Evolutionary conservation across 64 coral and sea anemone genomes (phyloP), one percentile per base, ranked within the genome.

Genomic region (Pocillopora verrucosa): DNA sequence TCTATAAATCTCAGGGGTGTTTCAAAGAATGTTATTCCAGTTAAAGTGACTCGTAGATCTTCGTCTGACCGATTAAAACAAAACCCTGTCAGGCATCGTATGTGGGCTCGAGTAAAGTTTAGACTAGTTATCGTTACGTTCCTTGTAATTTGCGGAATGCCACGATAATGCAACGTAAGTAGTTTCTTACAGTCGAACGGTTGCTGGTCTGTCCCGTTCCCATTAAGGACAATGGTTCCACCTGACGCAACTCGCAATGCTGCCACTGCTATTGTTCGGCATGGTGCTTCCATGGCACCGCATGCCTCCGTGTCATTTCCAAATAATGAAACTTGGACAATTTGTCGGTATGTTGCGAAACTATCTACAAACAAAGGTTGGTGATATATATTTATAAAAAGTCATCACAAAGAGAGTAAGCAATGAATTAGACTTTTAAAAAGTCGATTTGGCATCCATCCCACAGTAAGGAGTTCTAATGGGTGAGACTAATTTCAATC

Each of bases 231-330:
- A 85, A 85, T 25, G 5, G 0, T 3, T 34, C 65, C 82, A 35
- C 62, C 82, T 11, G 61, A 37, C 11, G 26, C 25, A 38, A 72
- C 60, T 11, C 5, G 61, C 1, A 14, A 4, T 68, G 68, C 61
- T 6, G 82, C 82, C 61, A 13, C 38, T 38, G 37, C 35, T 85
- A 85, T 85, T 41, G 82, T 85, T 4, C 61, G 82, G 67, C 82
- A 85, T 56, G 82, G 82, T 20, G 56, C 17, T 16, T 34, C 10
- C 1, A 17, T 36, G 34, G 62, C 7, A 14, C 82, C 82, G 26
- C 82, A 85, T 13, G 12, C 9, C 11, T 37, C 20, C 34, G 35
- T 68, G 62, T 85, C 82, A 59, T 34, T 45, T 85, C 82, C 61
- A 20, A 38, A 22, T 15, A 85, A 12, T 1, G 77, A 60, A 60